Base-by-base conservation (phyloP, 2,797 vertebrate species). In the Spea hammondii region DNA sequence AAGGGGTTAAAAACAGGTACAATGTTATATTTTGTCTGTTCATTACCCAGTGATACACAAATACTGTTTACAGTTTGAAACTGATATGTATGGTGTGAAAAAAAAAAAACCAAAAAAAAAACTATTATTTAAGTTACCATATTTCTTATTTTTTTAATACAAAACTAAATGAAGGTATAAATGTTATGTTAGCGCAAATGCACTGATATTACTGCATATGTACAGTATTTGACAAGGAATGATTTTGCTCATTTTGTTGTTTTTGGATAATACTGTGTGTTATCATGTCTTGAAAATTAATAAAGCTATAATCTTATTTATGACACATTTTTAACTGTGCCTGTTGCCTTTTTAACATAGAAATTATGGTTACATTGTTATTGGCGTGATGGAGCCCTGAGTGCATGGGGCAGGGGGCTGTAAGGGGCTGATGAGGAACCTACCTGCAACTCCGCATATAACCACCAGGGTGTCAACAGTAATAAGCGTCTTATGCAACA, bases 301-400 rank as follows among this genome's bases (percentile, higher is more conserved):
- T 95, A 97, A 96, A 97, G 86, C 88, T 91, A 91, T 88, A 85
- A 91, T 90, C 89, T 95, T 98, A 99, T 99, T 99, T 98, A 98
- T 98, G 92, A 90, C 84, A 92, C 82, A 83, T 46, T 1, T 65
- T 79, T 83, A 78, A 75, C 70, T 65, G 14, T 55, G 68, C 54
- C 85, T 83, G 84, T 88, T 89, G n/a, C 12, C 8, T 55, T 44
- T 32, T 32, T 32, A 32, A 32, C 32, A 32, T 32, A 32, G 32
- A 32, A 32, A 32, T 32, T 32, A 32, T 32, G 32, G 32, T 32
- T 32, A 1, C 32, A 32, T 32, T 32, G 1, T 32, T 32, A 32
- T 32, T 32, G 32, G 32, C 32, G 3, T 3, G 32, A 32, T 32
- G 32, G 32, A 32, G 32, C 32, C 32, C 32, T 32, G 32, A 32